phyloP scores from a whole-genome alignment of 2,113 vertebrate genomes.

The Electrona antarctica region DNA sequence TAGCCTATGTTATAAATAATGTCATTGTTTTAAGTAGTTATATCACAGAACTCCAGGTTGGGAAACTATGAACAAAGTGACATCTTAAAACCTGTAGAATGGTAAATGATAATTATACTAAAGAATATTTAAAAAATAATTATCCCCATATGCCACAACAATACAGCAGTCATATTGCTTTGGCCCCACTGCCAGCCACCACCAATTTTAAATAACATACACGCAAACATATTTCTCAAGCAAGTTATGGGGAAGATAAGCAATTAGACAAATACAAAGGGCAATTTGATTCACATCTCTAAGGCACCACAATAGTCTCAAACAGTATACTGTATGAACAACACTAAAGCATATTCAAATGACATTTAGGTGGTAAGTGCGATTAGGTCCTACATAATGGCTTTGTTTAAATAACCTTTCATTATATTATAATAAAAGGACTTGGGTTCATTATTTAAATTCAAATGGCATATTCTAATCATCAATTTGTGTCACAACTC shows the following conservation, averaged over 20 bases:
- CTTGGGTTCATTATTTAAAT: background rate
- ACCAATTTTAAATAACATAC: no score
- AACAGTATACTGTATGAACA: background rate
- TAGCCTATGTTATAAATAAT: slow-evolving; percentile 10
- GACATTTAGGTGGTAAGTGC: slow-evolving; percentile 5
- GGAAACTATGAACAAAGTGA: background rate
- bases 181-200: background rate
- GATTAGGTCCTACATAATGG: background rate
- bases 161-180: background rate
- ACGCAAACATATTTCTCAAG: slow-evolving; percentile 2
- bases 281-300: slow-evolving; percentile 16
- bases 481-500: background rate
- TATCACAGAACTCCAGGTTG: background rate
- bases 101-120: slow-evolving; percentile 1
- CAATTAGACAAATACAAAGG: background rate
- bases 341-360: background rate
- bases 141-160: background rate
- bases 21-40: background rate
- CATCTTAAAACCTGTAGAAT: background rate
- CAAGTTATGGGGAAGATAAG: background rate
- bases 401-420: background rate
- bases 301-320: slow-evolving; percentile 49
- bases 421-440: slow-evolving; percentile 1
- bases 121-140: background rate
- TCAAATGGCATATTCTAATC: no score